Conservation (phyloP, 2,113 vertebrate genomes). For the Labeo catla region DNA sequence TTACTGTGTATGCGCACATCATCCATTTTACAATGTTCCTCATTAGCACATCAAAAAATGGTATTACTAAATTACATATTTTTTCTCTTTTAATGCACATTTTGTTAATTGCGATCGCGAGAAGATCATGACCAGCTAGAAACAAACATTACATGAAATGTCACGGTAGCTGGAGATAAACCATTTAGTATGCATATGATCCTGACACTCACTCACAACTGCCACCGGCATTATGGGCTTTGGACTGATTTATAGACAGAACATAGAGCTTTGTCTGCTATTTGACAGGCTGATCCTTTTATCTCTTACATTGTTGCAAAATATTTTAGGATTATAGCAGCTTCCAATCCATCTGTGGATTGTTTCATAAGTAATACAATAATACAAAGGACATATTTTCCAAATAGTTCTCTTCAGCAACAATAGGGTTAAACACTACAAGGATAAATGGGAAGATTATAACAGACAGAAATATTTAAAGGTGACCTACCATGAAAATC, state of each 20-base stretch:
- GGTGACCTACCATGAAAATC: no score
- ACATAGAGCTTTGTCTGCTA: slow-evolving; percentile 9
- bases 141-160: neutral
- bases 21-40: neutral
- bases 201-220: slow-evolving; percentile 51
- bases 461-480: neutral
- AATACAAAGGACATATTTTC: neutral
- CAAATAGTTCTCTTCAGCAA: neutral
- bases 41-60: neutral
- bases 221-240: slow-evolving; percentile 38
- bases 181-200: slow-evolving; percentile 19
- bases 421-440: neutral
- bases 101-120: neutral
- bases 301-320: slow-evolving; percentile 29
- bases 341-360: neutral
- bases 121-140: neutral
- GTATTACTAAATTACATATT: neutral
- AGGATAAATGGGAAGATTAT: neutral
- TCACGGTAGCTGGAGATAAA: slow-evolving; percentile 39
- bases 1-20: neutral
- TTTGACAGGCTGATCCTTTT: slow-evolving; percentile 11
- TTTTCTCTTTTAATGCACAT: neutral
- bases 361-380: slow-evolving; percentile 15
- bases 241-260: slow-evolving; percentile 56
- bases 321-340: slow-evolving; percentile 24